These are phyloP conservation scores for Dioctria linearis DNA, from an alignment of 2,888 invertebrate genomes.

Conservation along the genomic window DNA sequence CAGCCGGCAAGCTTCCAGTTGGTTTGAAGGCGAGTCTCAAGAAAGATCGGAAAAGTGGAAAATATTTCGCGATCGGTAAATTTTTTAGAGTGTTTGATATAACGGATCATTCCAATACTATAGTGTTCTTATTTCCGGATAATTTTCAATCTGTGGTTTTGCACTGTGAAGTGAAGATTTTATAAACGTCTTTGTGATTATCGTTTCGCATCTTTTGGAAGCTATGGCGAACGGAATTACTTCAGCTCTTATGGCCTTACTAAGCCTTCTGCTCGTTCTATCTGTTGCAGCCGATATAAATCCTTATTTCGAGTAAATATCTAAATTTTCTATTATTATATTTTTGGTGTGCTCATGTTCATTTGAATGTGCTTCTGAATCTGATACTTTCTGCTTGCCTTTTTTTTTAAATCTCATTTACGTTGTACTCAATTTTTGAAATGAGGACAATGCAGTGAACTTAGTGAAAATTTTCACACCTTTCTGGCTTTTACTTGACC, in stretches of 20 bases:
- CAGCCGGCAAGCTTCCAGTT: not conserved
- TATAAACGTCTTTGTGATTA: not conserved
- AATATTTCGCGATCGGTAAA: conserved; percentile 6
- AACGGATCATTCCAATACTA: conserved; percentile 3
- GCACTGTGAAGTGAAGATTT: conserved; percentile 1
- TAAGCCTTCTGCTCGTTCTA: not conserved
- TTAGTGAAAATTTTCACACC: conserved; percentile 44
- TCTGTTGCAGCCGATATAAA: conserved; percentile 2
- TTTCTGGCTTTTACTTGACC: conserved; percentile 40
- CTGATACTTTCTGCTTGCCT: not conserved
- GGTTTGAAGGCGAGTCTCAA: conserved; percentile 17
- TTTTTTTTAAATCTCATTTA: not conserved
- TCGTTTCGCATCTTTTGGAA: conserved; percentile 4
- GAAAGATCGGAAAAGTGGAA: conserved; percentile 3
- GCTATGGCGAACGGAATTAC: conserved; percentile 12
- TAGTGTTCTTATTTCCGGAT: not conserved
- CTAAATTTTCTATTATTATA: not conserved
- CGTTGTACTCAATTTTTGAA: not conserved
- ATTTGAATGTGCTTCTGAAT: not conserved
- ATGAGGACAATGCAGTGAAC: not conserved
- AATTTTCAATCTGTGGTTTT: conserved; percentile 4
- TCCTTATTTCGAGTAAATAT: conserved; percentile 30
- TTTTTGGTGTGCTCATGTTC: not conserved
- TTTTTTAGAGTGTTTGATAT: not conserved
- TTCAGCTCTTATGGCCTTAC: not conserved